These are phyloP conservation scores for Zaprionus camerounensis DNA, from an alignment of 1,140 invertebrate genomes.

Conservation along the genomic window DNA sequence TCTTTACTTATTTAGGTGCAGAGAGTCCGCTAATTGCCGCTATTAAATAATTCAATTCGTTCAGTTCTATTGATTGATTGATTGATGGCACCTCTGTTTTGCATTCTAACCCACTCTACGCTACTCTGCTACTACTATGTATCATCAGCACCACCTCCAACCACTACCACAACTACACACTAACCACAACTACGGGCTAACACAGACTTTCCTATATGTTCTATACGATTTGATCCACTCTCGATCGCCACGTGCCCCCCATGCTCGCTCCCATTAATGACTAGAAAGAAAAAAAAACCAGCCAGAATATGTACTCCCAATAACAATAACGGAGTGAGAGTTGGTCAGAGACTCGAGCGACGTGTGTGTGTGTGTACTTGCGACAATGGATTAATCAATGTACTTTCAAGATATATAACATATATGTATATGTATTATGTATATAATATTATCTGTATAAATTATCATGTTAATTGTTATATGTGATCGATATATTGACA, in stretches of 20 bases:
- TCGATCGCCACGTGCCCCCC: not conserved
- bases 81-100: slow-evolving; percentile 68
- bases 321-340: not conserved
- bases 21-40: slow-evolving; percentile 82
- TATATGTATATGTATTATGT: slow-evolving; percentile 57
- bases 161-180: slow-evolving; percentile 65
- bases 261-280: not conserved
- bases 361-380: slow-evolving; percentile 8
- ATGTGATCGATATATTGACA: slow-evolving; percentile 52
- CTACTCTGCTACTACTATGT: slow-evolving; percentile 38
- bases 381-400: slow-evolving; percentile 38
- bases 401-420: slow-evolving; percentile 58
- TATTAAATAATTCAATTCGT: slow-evolving; percentile 73
- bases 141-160: slow-evolving; percentile 35
- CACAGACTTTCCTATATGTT: slow-evolving; percentile 35
- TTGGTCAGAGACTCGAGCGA: slow-evolving; percentile 14
- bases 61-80: slow-evolving; percentile 58
- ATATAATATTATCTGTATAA: slow-evolving; percentile 60
- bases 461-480: slow-evolving; percentile 63
- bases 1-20: slow-evolving; percentile 66
- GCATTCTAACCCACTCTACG: slow-evolving; percentile 71
- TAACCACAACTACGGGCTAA: slow-evolving; percentile 65
- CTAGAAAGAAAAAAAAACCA: not conserved
- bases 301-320: not conserved
- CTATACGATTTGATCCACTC: not conserved